phyloP scores from a whole-genome alignment of 2,888 invertebrate genomes.

The Platynereis dumerilii region DNA sequence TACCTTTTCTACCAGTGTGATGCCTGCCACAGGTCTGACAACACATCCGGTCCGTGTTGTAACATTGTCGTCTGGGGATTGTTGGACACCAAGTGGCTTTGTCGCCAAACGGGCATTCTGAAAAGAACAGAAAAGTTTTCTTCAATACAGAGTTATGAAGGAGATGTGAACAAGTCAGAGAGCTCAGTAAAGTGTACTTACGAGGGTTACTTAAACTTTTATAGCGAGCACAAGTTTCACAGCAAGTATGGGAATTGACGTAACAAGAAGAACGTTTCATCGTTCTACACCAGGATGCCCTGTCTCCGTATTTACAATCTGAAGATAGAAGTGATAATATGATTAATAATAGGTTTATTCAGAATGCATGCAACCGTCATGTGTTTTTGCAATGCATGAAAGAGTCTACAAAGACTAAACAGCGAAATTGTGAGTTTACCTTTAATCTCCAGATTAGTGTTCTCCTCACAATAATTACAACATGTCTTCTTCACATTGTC shows the following conservation, averaged over 20 bases:
- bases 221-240: constrained; percentile 11
- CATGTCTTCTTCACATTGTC: constrained; percentile 10
- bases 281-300: constrained; percentile 35
- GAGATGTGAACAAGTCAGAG: too few relatives aligned
- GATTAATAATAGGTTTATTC: too few relatives aligned
- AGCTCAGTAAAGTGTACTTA: neutral
- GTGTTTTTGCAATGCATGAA: too few relatives aligned
- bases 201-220: constrained; percentile 1
- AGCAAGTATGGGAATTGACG: constrained; percentile 6
- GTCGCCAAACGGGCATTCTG: constrained; percentile 50
- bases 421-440: too few relatives aligned
- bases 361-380: too few relatives aligned
- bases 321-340: neutral
- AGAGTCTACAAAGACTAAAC: too few relatives aligned
- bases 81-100: constrained; percentile 35
- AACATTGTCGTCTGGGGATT: constrained; percentile 17
- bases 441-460: too few relatives aligned
- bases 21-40: constrained; percentile 25
- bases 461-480: constrained; percentile 21
- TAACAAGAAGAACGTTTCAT: constrained; percentile 5
- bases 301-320: constrained; percentile 50
- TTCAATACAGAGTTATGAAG: too few relatives aligned
- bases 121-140: too few relatives aligned
- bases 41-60: constrained; percentile 16
- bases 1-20: too few relatives aligned